These are phyloP conservation scores for Anthonomus grandis DNA, from an alignment of 1,140 invertebrate species.

Conservation along the genomic window DNA sequence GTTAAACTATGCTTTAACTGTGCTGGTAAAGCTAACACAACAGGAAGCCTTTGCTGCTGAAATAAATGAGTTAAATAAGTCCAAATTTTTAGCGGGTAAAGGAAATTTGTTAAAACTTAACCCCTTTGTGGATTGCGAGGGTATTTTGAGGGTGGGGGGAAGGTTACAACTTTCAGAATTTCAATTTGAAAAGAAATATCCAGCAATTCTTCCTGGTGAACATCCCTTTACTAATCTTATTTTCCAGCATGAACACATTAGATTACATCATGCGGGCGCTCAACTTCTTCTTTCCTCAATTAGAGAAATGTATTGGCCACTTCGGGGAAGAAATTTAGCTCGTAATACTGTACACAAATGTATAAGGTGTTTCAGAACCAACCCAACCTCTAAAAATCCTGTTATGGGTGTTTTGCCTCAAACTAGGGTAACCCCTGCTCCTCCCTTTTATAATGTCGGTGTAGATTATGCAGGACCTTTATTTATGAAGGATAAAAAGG, in stretches of 20 bases:
- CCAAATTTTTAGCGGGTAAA: too few relatives aligned
- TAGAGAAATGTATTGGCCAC: slow-evolving; percentile 30
- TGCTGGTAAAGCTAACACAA: too few relatives aligned
- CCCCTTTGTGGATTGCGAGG: slow-evolving; percentile 46
- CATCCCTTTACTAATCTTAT: slow-evolving; percentile 31
- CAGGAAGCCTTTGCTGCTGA: too few relatives aligned
- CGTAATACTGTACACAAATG: slow-evolving; percentile 23
- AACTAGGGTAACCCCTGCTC: too few relatives aligned
- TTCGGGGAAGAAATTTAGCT: slow-evolving; percentile 21
- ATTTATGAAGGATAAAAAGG: too few relatives aligned
- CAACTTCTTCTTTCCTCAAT: slow-evolving; percentile 29
- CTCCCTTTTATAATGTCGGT: too few relatives aligned
- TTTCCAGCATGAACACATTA: slow-evolving; percentile 32
- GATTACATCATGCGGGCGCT: slow-evolving; percentile 35
- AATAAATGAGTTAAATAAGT: too few relatives aligned
- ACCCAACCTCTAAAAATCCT: too few relatives aligned
- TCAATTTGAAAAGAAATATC: slow-evolving; percentile 35
- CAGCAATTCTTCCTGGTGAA: slow-evolving; percentile 39
- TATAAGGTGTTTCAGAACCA: slow-evolving; percentile 21
- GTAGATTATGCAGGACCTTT: too few relatives aligned
- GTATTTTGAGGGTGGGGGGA: slow-evolving; percentile 48
- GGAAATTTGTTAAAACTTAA: slow-evolving; percentile 36
- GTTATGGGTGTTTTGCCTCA: too few relatives aligned
- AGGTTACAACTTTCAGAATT: slow-evolving; percentile 38
- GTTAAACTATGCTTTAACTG: too few relatives aligned